Base-by-base conservation (phyloP, 2,888 invertebrate species). In the Meteorus colon region DNA sequence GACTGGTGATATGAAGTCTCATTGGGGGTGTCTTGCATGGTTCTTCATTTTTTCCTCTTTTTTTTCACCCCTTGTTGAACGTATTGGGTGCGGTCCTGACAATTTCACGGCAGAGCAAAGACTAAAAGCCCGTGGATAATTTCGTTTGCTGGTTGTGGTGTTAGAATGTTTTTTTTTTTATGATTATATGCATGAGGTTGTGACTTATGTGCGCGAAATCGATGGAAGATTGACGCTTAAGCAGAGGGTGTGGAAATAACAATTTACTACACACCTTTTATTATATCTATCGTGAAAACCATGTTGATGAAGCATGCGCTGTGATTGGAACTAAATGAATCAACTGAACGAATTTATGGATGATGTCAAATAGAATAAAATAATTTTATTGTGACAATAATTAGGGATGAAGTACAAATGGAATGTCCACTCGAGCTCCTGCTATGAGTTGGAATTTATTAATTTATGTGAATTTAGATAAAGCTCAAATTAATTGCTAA, bases 51-150 rank as follows among this genome's bases (percentile, higher is more conserved):
- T 29, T 31, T 29, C 60, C 24, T 51, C 67, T 62, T 70, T 76
- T 76, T 77, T 76, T 77, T 79, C 79, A 71, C 73, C 74, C 78
- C 76, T 76, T 65, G 45, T 77, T 59, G 37, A 63, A 45, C 29
- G 67, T 74, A 34, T 75, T 85, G 84, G 86, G 86, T 86, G 86
- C 85, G 85, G 86, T 86, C 86, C 78, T 80, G 82, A 79, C 83
- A 85, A 88, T 88, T 88, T 88, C 85, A 88, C 85, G 86, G 82
- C 82, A 84, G 84, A 86, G 82, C 79, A 84, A 82, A 75, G 79
- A 79, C 81, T 87, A 87, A 88, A 87, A 87, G 88, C 84, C 84
- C 84, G 82, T 85, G 81, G 84, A 87, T 87, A 86, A 87, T 87
- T 84, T 55, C 55, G 55, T 55, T 55, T 55, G 55, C 55, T 55